These are phyloP conservation scores for Arizona elegans DNA, from an alignment of 2,113 vertebrate species.

Conservation along the genomic window DNA sequence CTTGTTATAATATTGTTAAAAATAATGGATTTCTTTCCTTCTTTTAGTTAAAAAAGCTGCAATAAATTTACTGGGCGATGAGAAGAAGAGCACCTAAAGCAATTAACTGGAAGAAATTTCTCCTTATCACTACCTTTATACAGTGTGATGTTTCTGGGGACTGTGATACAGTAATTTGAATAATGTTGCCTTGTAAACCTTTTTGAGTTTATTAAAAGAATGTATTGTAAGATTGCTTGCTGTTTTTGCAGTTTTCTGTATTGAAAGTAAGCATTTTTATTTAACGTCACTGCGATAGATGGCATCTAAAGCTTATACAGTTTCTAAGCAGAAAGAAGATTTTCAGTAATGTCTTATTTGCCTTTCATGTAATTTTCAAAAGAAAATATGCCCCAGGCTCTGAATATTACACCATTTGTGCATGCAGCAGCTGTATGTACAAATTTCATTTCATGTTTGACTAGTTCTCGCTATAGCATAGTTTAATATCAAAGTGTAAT, in stretches of 20 bases:
- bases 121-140: slow-evolving; percentile 31
- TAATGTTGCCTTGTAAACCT: slow-evolving; percentile 72
- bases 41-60: slow-evolving; percentile 89
- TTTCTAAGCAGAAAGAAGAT: slow-evolving; percentile 50
- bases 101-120: slow-evolving; percentile 9
- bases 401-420: slow-evolving; percentile 55
- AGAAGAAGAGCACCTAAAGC: slow-evolving; percentile 87
- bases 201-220: slow-evolving; percentile 66
- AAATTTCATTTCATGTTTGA: slow-evolving; percentile 24
- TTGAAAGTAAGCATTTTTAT: slow-evolving; percentile 63
- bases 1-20: not conserved
- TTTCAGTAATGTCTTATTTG: slow-evolving; percentile 50
- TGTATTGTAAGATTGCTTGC: slow-evolving; percentile 62
- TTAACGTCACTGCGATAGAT: slow-evolving; percentile 64
- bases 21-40: slow-evolving; percentile 28
- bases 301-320: slow-evolving; percentile 60
- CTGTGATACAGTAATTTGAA: slow-evolving; percentile 54
- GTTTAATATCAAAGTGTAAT: slow-evolving; percentile 23
- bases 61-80: slow-evolving; percentile 91
- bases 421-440: slow-evolving; percentile 46
- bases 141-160: slow-evolving; percentile 59
- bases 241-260: slow-evolving; percentile 60
- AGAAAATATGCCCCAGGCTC: slow-evolving; percentile 55
- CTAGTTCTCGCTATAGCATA: slow-evolving; percentile 34
- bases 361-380: slow-evolving; percentile 54